Percentiles rank a stretch among this genome's conserved stretches.
Evolutionary conservation across 2,113 vertebrate species (phyloP).

Genomic region (Paratilapia polleni): DNA sequence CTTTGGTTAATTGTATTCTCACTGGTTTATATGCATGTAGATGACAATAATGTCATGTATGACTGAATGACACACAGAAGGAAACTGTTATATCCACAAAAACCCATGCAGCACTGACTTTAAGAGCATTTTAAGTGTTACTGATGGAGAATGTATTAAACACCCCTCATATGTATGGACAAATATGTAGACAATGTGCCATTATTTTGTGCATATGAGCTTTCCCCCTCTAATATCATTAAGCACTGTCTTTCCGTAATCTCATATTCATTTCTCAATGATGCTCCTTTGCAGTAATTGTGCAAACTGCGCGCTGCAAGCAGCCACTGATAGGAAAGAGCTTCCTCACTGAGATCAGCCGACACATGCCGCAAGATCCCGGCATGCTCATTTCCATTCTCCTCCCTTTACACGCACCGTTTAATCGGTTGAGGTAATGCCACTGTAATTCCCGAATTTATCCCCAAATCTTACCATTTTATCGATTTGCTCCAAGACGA

Average conservation of each 20-base stretch:
- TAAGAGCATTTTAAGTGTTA: not conserved
- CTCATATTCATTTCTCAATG: not conserved
- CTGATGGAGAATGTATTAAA: not conserved
- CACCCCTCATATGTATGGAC: not conserved
- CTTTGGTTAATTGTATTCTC: not conserved
- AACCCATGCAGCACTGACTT: not conserved
- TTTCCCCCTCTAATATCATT: not conserved
- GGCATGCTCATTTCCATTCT: not conserved
- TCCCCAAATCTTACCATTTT: constrained; percentile 40
- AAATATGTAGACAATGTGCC: not conserved
- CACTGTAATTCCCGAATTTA: not conserved
- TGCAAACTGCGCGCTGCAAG: constrained; percentile 11
- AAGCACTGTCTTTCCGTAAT: not conserved
- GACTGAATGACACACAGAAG: not conserved
- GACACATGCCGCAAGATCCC: constrained; percentile 62
- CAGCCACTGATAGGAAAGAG: not conserved
- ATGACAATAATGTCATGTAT: not conserved
- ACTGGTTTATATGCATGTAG: not conserved
- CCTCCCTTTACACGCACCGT: not conserved
- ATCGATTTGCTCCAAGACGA: not conserved
- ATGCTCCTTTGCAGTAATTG: not conserved
- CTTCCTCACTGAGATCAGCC: constrained; percentile 23
- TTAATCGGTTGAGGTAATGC: not conserved
- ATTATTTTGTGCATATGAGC: not conserved
- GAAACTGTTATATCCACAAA: not conserved